phyloP scores from a whole-genome alignment of 2,113 vertebrate genomes.

The Mirza zaza region DNA sequence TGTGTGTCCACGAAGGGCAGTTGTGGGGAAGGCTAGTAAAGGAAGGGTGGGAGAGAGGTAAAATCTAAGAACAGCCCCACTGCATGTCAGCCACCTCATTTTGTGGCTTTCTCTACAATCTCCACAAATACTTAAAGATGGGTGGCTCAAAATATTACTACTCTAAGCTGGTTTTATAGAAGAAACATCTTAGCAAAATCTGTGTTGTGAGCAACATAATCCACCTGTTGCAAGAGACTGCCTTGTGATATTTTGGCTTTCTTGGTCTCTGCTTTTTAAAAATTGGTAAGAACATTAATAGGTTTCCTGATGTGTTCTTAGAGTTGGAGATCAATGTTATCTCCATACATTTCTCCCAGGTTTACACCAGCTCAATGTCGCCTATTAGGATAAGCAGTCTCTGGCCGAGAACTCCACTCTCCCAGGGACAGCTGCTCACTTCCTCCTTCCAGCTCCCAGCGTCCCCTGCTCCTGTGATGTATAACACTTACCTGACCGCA shows the following conservation, averaged over 20 bases:
- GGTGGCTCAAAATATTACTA: constrained; percentile 87
- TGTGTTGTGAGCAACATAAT: constrained; percentile 65
- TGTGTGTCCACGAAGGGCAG: not conserved
- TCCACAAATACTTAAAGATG: constrained; percentile 83
- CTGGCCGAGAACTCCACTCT: not conserved
- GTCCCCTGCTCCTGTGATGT: not conserved
- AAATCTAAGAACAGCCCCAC: constrained; percentile 65
- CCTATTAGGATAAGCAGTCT: not conserved
- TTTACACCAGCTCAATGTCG: not conserved
- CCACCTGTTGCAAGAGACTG: constrained; percentile 82
- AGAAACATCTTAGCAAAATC: constrained; percentile 87
- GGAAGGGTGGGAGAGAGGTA: not conserved
- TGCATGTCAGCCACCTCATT: constrained; percentile 87
- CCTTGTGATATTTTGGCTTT: constrained; percentile 70
- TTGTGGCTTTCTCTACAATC: constrained; percentile 75
- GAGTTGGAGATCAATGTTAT: not conserved
- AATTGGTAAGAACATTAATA: not conserved
- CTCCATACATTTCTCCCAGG: not conserved
- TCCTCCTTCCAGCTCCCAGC: not conserved
- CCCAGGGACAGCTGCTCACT: not conserved
- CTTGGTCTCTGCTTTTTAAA: not conserved
- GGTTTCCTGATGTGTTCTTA: not conserved
- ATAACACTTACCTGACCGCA: not conserved
- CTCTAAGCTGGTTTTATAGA: constrained; percentile 85
- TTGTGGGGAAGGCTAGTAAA: not conserved